phyloP scores from a whole-genome alignment of 2,797 vertebrate genomes.

The Acanthurus tractus region DNA sequence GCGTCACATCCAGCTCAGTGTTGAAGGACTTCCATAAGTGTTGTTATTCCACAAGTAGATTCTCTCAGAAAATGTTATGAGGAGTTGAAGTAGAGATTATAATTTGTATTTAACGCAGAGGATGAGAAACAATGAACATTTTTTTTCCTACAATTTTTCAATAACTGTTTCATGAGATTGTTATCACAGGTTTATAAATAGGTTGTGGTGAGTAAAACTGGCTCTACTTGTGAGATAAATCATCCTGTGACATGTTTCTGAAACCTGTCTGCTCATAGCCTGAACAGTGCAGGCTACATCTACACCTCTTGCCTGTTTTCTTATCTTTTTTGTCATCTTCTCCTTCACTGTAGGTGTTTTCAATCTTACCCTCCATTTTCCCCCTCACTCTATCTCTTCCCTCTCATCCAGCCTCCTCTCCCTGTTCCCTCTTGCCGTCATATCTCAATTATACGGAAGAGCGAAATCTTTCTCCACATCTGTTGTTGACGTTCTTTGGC shows the following conservation, averaged over 20 bases:
- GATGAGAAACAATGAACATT: not conserved
- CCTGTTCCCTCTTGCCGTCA: not conserved
- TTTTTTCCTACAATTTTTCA: not conserved
- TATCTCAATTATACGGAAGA: slow-evolving; percentile 9
- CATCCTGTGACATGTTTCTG: slow-evolving; percentile 36
- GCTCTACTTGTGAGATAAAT: slow-evolving; percentile 30
- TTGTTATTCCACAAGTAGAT: slow-evolving; percentile 25
- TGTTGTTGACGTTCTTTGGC: slow-evolving; percentile 15
- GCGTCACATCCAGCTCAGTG: slow-evolving; percentile 25
- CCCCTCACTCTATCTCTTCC: not conserved
- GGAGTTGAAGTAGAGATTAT: not conserved
- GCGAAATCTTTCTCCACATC: slow-evolving; percentile 8
- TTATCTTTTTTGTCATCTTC: slow-evolving; percentile 9
- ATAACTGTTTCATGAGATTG: not conserved
- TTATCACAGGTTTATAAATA: slow-evolving; percentile 18
- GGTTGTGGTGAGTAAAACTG: not conserved
- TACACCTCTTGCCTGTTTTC: slow-evolving; percentile 13
- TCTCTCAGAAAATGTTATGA: not conserved
- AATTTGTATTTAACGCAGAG: not conserved
- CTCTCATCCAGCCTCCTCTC: slow-evolving; percentile 3
- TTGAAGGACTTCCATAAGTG: slow-evolving; percentile 25
- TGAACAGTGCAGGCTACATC: slow-evolving; percentile 5
- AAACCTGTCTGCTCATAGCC: slow-evolving; percentile 28
- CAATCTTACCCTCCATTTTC: not conserved
- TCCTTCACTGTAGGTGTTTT: slow-evolving; percentile 17